A percentile compares a stretch with the other conserved stretches of the same genome.
phyloP scores from a whole-genome alignment of 1,140 invertebrate species.

The Teleopsis dalmanni region DNA sequence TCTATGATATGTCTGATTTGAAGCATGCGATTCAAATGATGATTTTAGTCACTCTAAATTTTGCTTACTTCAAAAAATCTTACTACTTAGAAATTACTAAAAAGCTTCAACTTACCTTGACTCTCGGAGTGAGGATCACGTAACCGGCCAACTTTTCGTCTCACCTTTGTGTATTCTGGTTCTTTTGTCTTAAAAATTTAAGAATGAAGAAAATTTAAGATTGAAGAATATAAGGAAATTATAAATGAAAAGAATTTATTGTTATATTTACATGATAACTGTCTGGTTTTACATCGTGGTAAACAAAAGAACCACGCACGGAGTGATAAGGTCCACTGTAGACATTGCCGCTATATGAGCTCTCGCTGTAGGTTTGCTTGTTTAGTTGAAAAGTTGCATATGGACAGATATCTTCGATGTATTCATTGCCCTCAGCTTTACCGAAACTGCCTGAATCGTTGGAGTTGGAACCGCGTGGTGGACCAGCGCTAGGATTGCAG shows the following conservation, averaged over 20 bases:
- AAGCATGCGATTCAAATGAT: no score
- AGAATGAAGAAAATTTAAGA: neutral
- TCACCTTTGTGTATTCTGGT: constrained; percentile 71
- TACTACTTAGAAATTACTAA: neutral
- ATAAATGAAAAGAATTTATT: neutral
- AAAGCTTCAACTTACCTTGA: constrained; percentile 54
- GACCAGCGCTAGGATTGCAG: constrained; percentile 42
- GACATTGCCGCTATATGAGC: constrained; percentile 80
- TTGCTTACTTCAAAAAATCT: neutral
- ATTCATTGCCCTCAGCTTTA: constrained; percentile 57
- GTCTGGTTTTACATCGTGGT: constrained; percentile 67
- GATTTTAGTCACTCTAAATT: no score
- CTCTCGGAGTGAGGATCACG: constrained; percentile 71
- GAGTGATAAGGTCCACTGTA: constrained; percentile 78
- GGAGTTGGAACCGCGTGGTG: constrained; percentile 45
- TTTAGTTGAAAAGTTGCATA: constrained; percentile 85
- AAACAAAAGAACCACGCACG: constrained; percentile 80
- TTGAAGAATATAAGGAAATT: neutral
- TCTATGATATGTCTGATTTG: no score
- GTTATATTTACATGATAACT: constrained; percentile 46
- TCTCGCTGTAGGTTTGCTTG: constrained; percentile 77
- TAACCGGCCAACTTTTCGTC: constrained; percentile 66
- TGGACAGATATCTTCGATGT: constrained; percentile 84
- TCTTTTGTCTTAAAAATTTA: constrained; percentile 56
- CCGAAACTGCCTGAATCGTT: constrained; percentile 48